Conservation (phyloP, 2,113 vertebrate species). For the Plectropomus leopardus region DNA sequence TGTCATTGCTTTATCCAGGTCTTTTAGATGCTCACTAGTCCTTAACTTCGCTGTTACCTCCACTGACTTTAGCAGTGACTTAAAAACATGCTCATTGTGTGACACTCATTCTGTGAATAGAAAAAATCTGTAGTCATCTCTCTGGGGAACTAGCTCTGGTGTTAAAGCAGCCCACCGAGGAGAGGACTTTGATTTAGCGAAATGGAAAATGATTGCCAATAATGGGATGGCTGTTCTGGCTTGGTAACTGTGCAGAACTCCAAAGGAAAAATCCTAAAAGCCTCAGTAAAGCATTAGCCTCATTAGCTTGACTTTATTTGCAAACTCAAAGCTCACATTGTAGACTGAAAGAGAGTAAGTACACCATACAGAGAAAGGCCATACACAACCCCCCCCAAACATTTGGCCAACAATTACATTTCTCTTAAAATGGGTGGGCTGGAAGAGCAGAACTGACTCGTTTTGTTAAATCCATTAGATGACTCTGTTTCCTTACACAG, state of each 20-base stretch:
- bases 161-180: not conserved
- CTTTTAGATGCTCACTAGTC: too few relatives aligned
- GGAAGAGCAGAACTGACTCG: not conserved
- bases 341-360: conserved; percentile 35
- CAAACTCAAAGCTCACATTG: conserved; percentile 39
- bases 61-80: too few relatives aligned
- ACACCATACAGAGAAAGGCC: conserved; percentile 9
- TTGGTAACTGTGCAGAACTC: conserved; percentile 7
- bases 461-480: conserved; percentile 18
- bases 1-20: too few relatives aligned
- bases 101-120: not conserved
- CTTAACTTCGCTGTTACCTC: too few relatives aligned
- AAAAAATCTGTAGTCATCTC: conserved; percentile 6
- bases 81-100: not conserved
- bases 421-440: conserved; percentile 15
- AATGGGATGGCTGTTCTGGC: conserved; percentile 61
- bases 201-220: conserved; percentile 38
- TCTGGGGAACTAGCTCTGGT: not conserved
- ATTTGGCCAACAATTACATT: conserved; percentile 58
- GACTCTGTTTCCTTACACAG: not conserved
- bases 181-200: conserved; percentile 25
- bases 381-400: conserved; percentile 22
- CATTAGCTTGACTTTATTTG: conserved; percentile 50
- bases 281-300: conserved; percentile 44
- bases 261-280: conserved; percentile 54